These are phyloP conservation scores for Cinara cedri DNA, from an alignment of 2,888 invertebrate species.

Conservation along the genomic window DNA sequence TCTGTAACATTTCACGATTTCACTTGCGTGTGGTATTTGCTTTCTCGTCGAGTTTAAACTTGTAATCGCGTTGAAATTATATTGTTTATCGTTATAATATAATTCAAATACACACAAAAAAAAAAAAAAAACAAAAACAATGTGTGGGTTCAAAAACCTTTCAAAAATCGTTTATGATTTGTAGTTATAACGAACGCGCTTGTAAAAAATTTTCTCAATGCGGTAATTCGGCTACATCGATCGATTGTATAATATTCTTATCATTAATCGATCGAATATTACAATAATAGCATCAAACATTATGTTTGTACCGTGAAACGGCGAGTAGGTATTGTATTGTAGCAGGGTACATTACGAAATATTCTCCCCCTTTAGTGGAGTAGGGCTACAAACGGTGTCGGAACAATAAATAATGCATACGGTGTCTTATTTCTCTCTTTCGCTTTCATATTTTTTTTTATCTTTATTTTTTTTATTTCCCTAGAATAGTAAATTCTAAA, in stretches of 20 bases:
- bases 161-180: too few species aligned
- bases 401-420: constrained; percentile 30
- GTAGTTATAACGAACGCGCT: background rate
- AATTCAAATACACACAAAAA: background rate
- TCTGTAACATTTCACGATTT: background rate
- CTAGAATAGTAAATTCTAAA: constrained; percentile 23
- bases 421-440: constrained; percentile 2
- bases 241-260: background rate
- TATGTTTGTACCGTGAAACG: background rate
- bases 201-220: background rate
- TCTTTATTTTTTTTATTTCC: constrained; percentile 5
- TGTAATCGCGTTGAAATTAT: background rate
- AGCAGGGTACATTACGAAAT: background rate
- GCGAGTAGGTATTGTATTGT: background rate
- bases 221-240: background rate
- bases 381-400: background rate
- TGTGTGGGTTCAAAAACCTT: too few species aligned
- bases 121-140: too few species aligned
- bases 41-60: background rate
- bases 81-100: background rate
- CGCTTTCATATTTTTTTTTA: background rate
- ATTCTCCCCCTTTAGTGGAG: background rate
- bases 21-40: background rate
- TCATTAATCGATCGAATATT: background rate
- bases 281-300: background rate